A percentile compares a stretch with the other conserved stretches of the same genome.
These are phyloP conservation scores for Protomyctophum bolini DNA, from an alignment of 2,113 vertebrate genomes.

Conservation along the genomic window DNA sequence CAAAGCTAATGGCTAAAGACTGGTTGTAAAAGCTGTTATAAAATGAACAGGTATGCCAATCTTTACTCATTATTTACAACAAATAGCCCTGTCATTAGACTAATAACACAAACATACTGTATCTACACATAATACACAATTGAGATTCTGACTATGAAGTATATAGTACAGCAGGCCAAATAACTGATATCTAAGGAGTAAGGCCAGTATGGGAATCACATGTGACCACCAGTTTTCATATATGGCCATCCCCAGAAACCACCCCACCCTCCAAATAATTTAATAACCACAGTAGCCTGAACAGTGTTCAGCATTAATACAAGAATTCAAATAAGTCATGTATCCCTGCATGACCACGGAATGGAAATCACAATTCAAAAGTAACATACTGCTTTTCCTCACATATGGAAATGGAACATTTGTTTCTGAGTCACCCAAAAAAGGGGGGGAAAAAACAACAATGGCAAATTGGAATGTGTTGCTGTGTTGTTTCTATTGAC, in stretches of 20 bases:
- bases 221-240: neutral
- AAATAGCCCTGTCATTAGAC: neutral
- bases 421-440: conserved; percentile 7
- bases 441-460: conserved; percentile 6
- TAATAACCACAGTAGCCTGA: neutral
- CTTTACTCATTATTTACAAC: conserved; percentile 36
- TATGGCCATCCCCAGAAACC: neutral
- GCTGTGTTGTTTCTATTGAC: neutral
- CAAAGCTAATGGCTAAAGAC: neutral
- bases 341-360: neutral
- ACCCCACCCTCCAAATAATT: neutral
- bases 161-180: conserved; percentile 9
- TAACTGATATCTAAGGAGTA: conserved; percentile 2
- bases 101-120: conserved; percentile 37
- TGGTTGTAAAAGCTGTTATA: conserved; percentile 41
- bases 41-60: conserved; percentile 30
- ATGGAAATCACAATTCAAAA: neutral
- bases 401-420: neutral
- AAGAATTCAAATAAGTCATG: neutral
- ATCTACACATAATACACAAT: conserved; percentile 18
- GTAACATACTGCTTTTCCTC: neutral
- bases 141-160: conserved; percentile 16
- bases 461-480: conserved; percentile 1
- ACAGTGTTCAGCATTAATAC: neutral
- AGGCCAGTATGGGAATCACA: neutral